Conservation (phyloP, 2,888 invertebrate genomes). For the Baccha elongata region DNA sequence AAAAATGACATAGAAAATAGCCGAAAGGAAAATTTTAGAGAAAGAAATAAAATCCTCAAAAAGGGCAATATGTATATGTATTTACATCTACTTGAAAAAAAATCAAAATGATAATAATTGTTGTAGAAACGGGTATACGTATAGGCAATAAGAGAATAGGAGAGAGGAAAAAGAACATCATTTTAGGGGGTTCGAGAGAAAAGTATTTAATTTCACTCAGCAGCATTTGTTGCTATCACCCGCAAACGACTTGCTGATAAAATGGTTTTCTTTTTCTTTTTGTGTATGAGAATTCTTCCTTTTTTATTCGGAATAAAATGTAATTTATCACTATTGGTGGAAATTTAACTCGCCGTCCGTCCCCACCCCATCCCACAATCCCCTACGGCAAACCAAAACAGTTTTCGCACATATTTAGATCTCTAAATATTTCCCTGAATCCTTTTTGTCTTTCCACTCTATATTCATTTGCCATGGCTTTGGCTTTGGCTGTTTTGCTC, state of each 20-base stretch:
- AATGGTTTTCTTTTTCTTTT: conserved; percentile 34
- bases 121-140: conserved; percentile 15
- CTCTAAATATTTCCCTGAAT: conserved; percentile 53
- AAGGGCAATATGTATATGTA: conserved; percentile 21
- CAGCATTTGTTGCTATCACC: conserved; percentile 48
- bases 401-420: conserved; percentile 65
- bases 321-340: conserved; percentile 58
- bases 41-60: conserved; percentile 13
- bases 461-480: conserved; percentile 56
- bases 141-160: not conserved
- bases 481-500: not conserved
- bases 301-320: conserved; percentile 28
- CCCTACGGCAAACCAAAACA: conserved; percentile 32
- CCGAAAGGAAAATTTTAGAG: conserved; percentile 13
- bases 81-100: conserved; percentile 6
- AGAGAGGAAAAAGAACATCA: not conserved
- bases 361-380: not conserved
- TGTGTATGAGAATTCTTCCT: too few relatives aligned
- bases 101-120: conserved; percentile 47
- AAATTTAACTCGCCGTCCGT: not conserved
- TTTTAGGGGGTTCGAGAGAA: not conserved
- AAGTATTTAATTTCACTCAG: conserved; percentile 65
- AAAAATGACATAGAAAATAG: conserved; percentile 43
- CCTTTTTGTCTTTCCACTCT: conserved; percentile 43
- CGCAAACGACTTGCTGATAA: conserved; percentile 62